Evolutionary conservation across 2,797 vertebrate species (phyloP), one percentile per base, ranked within the genome.

Genomic region (Pelochelys cantorii): DNA sequence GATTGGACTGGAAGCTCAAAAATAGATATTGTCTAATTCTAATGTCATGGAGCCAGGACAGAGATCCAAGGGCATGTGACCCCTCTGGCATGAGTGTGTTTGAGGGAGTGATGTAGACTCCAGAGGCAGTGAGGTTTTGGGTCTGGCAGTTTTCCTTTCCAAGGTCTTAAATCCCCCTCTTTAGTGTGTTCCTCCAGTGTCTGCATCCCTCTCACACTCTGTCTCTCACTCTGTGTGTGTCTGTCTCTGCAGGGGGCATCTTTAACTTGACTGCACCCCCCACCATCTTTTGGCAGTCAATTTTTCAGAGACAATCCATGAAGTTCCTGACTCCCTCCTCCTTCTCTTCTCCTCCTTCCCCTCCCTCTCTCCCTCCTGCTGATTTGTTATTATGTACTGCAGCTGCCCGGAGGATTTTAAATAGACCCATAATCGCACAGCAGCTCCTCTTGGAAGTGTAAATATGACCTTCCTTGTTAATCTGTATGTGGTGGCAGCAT

Each of bases 331-430:
- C 59, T 37, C 83, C 52, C 89, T 81, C 84, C 74, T 92, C 81
- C 85, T 81, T 90, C 80, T 91, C 52, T 12, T 81, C 83, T 90
- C 85, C 82, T 93, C 88, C 82, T 92, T 96, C 87, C 75, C 83
- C 80, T 87, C 82, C 79, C 95, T 95, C 93, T 56, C 93, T 97
- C 94, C 90, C 96, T 97, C 96, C 97, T 87, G 82, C 97, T 98
- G 97, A 97, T 96, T 97, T 98, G 96, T 98, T 98, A 97, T 98
- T 98, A 97, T 98, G 97, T 97, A 97, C 94, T 97, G 97, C 97
- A 98, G 97, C 98, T 98, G 97, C 97, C 96, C 90, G 71, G 93
- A 98, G 97, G 97, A 97, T 98, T 98, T 98, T 97, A 98, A 98
- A 98, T 98, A 98, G 97, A 97, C 91, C 96, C 97, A 96, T 98